Percentiles rank a stretch among this genome's conserved stretches.
Evolutionary conservation across 2,888 invertebrate genomes (phyloP).

Genomic region (Coelopa pilipes): DNA sequence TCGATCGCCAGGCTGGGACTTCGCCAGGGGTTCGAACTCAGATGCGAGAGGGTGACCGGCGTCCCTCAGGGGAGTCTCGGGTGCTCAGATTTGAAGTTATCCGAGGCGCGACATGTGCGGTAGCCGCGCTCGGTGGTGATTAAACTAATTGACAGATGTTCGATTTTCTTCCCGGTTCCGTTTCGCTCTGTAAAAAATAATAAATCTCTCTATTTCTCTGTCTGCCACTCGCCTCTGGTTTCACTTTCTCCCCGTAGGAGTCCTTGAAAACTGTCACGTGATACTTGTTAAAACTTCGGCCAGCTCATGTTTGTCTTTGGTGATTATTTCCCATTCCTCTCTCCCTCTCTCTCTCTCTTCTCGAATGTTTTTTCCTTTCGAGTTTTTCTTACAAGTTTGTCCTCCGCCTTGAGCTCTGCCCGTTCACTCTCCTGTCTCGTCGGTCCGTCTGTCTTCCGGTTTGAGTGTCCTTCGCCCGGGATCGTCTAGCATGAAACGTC

Average conservation of each 20-base stretch:
- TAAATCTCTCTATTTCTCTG: no score
- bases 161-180: constrained; percentile 7
- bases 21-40: background rate
- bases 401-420: background rate
- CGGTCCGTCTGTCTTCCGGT: background rate
- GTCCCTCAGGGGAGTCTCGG: background rate
- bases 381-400: constrained; percentile 8
- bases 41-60: no score
- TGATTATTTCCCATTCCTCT: constrained; percentile 26
- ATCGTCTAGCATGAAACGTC: constrained; percentile 51
- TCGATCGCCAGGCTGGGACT: background rate
- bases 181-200: background rate
- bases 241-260: no score
- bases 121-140: constrained; percentile 52
- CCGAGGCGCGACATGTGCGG: constrained; percentile 48
- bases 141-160: constrained; percentile 58
- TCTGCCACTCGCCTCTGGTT: no score
- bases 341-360: constrained; percentile 34
- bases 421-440: background rate
- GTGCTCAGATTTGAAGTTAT: constrained; percentile 26
- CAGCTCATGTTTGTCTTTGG: constrained; percentile 13
- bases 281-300: constrained; percentile 9
- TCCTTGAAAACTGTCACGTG: constrained; percentile 17
- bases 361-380: constrained; percentile 44
- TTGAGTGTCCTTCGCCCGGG: background rate